A percentile compares a stretch with the other conserved stretches of the same genome.
phyloP scores from a whole-genome alignment of 2,888 invertebrate species.

The Koerneria pararmatus region DNA sequence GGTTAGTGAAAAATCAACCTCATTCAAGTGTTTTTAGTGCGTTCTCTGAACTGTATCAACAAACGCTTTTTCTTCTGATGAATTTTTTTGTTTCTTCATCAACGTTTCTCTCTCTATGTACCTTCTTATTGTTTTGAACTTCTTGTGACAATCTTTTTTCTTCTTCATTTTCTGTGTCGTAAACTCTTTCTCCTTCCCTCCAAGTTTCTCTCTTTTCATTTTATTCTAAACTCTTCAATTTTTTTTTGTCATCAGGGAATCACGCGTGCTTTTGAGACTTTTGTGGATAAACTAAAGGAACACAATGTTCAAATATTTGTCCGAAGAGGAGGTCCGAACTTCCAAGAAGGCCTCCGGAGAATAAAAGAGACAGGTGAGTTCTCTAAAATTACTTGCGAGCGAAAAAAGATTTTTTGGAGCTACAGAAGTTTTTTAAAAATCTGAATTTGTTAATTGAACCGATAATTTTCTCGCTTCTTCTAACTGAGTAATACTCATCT shows the following conservation, averaged over 20 bases:
- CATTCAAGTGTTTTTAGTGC: not conserved
- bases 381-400: conserved; percentile 9
- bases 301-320: conserved; percentile 91
- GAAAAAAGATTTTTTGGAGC: not conserved
- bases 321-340: conserved; percentile 94
- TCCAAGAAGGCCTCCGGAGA: conserved; percentile 86
- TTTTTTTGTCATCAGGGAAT: too few species aligned
- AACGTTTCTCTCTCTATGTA: too few species aligned
- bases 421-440: not conserved
- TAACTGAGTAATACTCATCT: too few species aligned
- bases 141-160: too few species aligned
- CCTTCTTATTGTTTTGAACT: conserved; percentile 18
- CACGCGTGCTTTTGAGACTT: conserved; percentile 88
- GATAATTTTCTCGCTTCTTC: too few species aligned
- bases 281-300: conserved; percentile 81
- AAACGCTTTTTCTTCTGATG: too few species aligned
- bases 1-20: conserved; percentile 47
- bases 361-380: conserved; percentile 78
- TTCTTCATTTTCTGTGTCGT: too few species aligned
- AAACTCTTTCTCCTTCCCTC: too few species aligned
- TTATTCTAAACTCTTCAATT: too few species aligned
- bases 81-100: too few species aligned
- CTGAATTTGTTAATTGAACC: not conserved
- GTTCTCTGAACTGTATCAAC: not conserved
- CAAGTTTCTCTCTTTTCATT: too few species aligned